Evolutionary conservation across 1,140 invertebrate genomes (phyloP), one percentile per base, ranked within the genome.

Genomic region (Drosophila parvula): DNA sequence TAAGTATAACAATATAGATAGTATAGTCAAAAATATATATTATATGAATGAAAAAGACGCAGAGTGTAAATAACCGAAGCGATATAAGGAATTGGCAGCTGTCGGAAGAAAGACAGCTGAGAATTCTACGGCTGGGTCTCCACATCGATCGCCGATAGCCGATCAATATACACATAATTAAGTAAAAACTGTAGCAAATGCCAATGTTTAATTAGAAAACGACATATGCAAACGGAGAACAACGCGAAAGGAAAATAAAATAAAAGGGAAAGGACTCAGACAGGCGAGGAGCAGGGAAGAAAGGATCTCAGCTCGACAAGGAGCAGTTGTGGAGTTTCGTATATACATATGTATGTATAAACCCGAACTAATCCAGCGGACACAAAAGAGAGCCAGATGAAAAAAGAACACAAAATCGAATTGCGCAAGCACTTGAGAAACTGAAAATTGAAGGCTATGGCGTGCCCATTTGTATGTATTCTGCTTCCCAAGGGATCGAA

Each of bases 351-450:
- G 75, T 68, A n/a, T 10, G 68, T 64, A 83, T 55, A 68, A 64
- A 56, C 59, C 53, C 75, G 65, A 84, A 80, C 77, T 84, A 84
- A 84, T 84, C 81, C 81, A 45, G 47, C 41, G 48, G 76, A 69
- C 47, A 71, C 73, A 70, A 65, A 61, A 30, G 45, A 27, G 56
- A 76, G 43, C 38, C 30, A 11, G 16, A 41, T 28, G 38, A 34
- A 50, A 68, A 70, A 60, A 50, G 51, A 73, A 64, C 55, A 61
- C 47, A 38, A 69, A 53, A 69, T 65, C 60, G 82, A 78, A 84
- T 84, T 84, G 83, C 68, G 68, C 81, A 84, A 84, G 61, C 77
- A 84, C 81, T 84, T 80, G 81, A 84, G 81, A 85, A 55, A 70
- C 48, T 14, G 40, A 77, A 40, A 44, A 47, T 44, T 40, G 28